Evolutionary conservation across 2,797 vertebrate genomes (phyloP).

Genomic region (Neosalanx taihuensis): DNA sequence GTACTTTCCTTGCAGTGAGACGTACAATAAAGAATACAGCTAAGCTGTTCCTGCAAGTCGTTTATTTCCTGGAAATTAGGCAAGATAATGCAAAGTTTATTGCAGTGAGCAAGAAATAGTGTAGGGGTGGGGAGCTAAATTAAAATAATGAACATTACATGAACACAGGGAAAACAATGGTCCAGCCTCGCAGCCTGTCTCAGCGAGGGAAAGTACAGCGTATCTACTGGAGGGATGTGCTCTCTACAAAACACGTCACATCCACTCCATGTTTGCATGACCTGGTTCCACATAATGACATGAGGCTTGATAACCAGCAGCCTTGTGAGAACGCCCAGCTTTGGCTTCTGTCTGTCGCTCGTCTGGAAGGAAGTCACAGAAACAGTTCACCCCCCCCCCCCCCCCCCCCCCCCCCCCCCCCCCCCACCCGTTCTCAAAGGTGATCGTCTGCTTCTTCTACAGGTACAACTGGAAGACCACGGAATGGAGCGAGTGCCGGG

Average conservation of each 20-base stretch:
- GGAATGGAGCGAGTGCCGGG: constrained; percentile 91
- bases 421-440: not conserved
- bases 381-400: not conserved
- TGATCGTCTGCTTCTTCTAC: constrained; percentile 8
- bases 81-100: not conserved
- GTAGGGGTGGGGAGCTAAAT: not conserved
- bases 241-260: not conserved
- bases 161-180: not conserved
- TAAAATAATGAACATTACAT: not conserved
- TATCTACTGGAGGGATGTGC: not conserved
- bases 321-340: not conserved
- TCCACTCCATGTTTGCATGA: not conserved
- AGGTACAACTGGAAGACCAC: constrained; percentile 91
- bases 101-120: not conserved
- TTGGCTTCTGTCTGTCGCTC: not conserved
- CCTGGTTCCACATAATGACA: not conserved
- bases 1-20: not conserved
- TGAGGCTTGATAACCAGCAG: not conserved
- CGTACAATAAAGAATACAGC: not conserved
- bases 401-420: not conserved
- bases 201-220: not conserved
- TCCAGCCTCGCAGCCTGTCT: not conserved
- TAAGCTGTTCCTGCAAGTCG: not conserved
- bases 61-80: not conserved
- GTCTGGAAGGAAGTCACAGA: not conserved